Base-by-base conservation (phyloP, 2,113 vertebrate species). In the Proteles cristata region DNA sequence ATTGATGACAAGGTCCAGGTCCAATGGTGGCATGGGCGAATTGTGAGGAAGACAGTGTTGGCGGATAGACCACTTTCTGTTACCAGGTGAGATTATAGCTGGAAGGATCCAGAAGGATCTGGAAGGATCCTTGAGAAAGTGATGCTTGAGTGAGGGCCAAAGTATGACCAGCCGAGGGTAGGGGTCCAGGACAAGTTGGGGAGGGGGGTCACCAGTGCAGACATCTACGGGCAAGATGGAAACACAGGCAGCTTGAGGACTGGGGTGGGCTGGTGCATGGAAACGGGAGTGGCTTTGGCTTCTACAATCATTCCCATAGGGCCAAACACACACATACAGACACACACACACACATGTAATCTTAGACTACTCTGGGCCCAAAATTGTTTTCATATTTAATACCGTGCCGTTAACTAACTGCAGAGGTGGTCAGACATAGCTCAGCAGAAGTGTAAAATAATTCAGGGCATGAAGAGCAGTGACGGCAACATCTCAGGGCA, bases 1-100 rank as follows among this genome's bases (percentile, higher is more conserved):
- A 1, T 23, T 4, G 15, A 53, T 0, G 4, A 77, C 3, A 7
- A 35, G 0, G 0, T 1, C 7, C 43, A 48, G 43, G 61, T 21
- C 5, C 33, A 3, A 53, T 45, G 16, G 25, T 1, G 45, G 61
- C 4, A 2, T 0, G 1, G 3, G n/a, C 11, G 15, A 61, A 45
- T 35, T 35, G 7, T 15, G 53, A 25, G 23, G 68, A 84, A 28
- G n/a, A 33, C 17, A 3, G 8, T 0, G 1, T 25, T 33, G 55
- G 25, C n/a, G n/a, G 61, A 48, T 0, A 19, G 61, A 68, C 68
- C 14, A 23, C 33, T 39, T 14, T 2, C 33, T 7, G 7, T 55
- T 33, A n/a, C 3, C 26, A 25, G n/a, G 4, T 21, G 65, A 58
- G 25, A 19, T 9, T 19, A 55, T 3, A 16, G 12, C n/a, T 17